Conservation (phyloP, 2,113 vertebrate species). For the Trichomycterus rosablanca region DNA sequence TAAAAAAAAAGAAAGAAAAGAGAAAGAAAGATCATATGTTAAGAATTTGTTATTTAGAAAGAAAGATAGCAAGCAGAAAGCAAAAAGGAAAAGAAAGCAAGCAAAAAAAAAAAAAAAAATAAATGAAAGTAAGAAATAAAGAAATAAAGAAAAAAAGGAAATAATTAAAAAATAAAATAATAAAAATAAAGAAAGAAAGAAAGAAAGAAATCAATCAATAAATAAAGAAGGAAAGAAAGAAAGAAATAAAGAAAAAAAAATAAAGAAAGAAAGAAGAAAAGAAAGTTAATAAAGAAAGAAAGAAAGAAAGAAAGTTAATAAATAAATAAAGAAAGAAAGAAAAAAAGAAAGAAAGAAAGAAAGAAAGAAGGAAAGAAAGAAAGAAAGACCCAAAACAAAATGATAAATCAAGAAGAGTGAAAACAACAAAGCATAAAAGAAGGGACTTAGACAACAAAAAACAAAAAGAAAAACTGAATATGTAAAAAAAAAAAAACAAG, state of each 20-base stretch:
- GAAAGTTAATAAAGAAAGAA: neutral
- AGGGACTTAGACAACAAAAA: neutral
- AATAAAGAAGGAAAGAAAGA: neutral
- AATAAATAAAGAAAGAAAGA: neutral
- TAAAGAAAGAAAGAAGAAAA: neutral
- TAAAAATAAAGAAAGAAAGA: neutral
- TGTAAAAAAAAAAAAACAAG: neutral
- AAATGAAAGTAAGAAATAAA: neutral
- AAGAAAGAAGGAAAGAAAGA: neutral
- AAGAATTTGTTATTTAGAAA: too few relatives aligned
- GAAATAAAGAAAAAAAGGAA: neutral
- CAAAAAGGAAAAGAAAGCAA: neutral
- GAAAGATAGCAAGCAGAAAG: too few relatives aligned
- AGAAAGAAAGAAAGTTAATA: slow-evolving; percentile 5
- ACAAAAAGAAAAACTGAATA: too few relatives aligned
- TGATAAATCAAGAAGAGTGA: neutral
- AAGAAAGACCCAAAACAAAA: neutral
- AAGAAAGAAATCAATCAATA: neutral
- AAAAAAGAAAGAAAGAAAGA: slow-evolving; percentile 7
- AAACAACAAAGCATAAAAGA: neutral
- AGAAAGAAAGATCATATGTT: too few relatives aligned
- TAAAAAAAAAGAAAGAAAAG: too few relatives aligned
- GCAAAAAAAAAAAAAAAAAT: neutral
- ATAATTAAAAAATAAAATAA: neutral
- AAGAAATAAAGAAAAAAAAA: neutral